Evolutionary conservation across 2,888 invertebrate genomes (phyloP), one percentile per base, ranked within the genome.

Genomic region (Pristionchus fissidentatus): DNA sequence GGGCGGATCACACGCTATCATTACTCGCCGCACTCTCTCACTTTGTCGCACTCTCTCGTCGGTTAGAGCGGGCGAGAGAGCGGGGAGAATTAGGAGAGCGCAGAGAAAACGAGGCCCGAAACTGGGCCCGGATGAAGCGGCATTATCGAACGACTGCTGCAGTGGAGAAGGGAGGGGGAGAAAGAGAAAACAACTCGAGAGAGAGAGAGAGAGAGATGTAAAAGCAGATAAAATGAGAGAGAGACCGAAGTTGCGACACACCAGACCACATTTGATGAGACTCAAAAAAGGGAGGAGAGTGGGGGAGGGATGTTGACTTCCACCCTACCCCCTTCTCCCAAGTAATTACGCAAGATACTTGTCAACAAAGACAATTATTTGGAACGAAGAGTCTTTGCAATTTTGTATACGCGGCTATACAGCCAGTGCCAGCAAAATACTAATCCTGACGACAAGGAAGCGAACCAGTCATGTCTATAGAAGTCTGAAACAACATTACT

Each of bases 161-260:
- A 55, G 46, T 15, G 29, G 26, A 19, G 49, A 32, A 49, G 78
- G 55, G 32, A 78, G 52, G 38, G 52, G 55, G 29, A 32, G 78
- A 78, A 43, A 80, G 80, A 62, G 80, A 57, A 62, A 60, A 46
- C 19, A 60, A 80, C 32, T 41, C 13, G 60, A 79, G 79, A 26
- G 62, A n/a, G 49, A 49, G 49, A 19, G 49, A 49, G 62, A 79
- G 49, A 22, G 79, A 79, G 79, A 79, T 38, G 57, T 32, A 55
- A 26, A 29, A 38, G 55, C 10, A 55, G 52, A 79, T 35, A 55
- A 41, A 55, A 15, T 32, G 79, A 55, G 52, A 79, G 79, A 55
- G 62, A 79, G 52, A 79, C 38, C 55, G 43, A 22, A 55, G 32
- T 15, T 8, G 32, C 8, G n/a, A n/a, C 8, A n/a, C 32, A 55